Evolutionary conservation across 2,888 invertebrate species (phyloP), one percentile per base, ranked within the genome.

Genomic region (Vandiemenella viatica): DNA sequence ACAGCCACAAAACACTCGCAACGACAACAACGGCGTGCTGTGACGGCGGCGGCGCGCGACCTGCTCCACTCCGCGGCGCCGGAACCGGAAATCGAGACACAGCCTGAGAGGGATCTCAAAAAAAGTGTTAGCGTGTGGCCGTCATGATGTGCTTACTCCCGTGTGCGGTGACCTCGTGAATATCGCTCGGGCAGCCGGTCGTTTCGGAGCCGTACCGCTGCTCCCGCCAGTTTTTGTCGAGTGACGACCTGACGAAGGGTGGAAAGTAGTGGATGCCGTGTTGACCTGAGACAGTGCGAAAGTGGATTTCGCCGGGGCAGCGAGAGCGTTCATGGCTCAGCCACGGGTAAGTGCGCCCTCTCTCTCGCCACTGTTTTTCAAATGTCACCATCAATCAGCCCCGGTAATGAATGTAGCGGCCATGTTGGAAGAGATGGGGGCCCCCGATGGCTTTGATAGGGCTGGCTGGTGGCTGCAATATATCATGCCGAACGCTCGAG

Each of bases 281-380:
- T 32, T 32, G 32, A n/a, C n/a, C n/a, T 13, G 13, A 13, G 32
- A 32, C 32, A n/a, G 32, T 32, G 32, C 32, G 32, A 32, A 32
- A 32, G 32, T 47, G 48, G 49, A 43, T 41, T 48, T 32, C 40
- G 49, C 38, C 15, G 46, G 47, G 16, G 42, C 78, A 75, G 79
- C 77, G 75, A 79, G 79, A 76, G 79, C 78, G 76, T 80, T 77
- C 79, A 85, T 85, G 85, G 84, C 85, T 78, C 84, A 84, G 80
- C 83, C 84, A 79, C 80, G 84, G 83, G 85, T 84, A 81, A 74
- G 82, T 77, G 42, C 20, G 42, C 42, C 19, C 19, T 17, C 38
- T 16, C 15, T 17, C 19, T 8, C 42, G 46, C 22, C 19, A 49
- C 50, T 55, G 55, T 55, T 55, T 52, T 51, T 44, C 49, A 49